A percentile compares a stretch with the other conserved stretches of the same genome.
Evolutionary conservation across 2,797 vertebrate species (phyloP).

Genomic region (Micromesistius poutassou): DNA sequence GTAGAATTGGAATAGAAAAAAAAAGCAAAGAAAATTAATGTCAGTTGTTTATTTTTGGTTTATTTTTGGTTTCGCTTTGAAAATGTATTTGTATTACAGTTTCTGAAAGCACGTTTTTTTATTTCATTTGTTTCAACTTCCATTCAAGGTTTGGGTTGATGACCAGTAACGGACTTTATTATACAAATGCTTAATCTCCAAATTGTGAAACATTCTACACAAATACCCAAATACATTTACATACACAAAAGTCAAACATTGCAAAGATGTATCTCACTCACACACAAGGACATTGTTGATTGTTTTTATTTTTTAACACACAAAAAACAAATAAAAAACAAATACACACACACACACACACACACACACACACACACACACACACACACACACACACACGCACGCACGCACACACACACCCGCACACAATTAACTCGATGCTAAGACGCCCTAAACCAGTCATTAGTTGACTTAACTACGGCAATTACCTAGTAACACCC

Average conservation of each 20-base stretch:
- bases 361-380: background rate
- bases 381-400: background rate
- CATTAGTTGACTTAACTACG: background rate
- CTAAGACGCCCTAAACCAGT: background rate
- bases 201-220: too few species aligned
- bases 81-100: background rate
- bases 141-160: background rate
- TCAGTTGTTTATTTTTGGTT: background rate
- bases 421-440: background rate
- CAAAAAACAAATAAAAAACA: background rate
- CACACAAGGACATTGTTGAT: too few species aligned
- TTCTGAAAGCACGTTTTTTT: too few species aligned
- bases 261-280: too few species aligned
- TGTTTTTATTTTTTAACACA: background rate
- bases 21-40: background rate
- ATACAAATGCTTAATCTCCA: too few species aligned
- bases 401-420: background rate
- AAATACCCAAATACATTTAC: too few species aligned
- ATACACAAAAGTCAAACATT: too few species aligned
- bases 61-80: too few species aligned
- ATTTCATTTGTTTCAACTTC: background rate
- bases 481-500: background rate
- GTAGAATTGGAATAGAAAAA: background rate
- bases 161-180: too few species aligned
- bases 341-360: background rate